Base-by-base conservation (phyloP, 2,113 vertebrate species). In the Motacilla alba region DNA sequence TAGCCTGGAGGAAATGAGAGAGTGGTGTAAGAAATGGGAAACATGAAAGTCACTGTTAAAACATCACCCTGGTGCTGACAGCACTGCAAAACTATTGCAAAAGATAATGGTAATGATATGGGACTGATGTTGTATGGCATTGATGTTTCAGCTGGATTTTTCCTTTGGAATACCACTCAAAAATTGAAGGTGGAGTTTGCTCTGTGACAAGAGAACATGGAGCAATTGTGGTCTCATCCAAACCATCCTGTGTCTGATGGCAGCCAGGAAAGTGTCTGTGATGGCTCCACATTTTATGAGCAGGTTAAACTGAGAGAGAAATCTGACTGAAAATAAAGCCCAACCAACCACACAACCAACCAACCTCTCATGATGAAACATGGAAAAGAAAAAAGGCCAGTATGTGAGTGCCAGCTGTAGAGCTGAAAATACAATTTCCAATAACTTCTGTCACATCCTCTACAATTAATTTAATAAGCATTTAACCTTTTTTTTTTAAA, bases 121-220 rank as follows among this genome's bases (percentile, higher is more conserved):
- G 11, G 69, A 8, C 37, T 9, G 35, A 35, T 35, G 11, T 9
- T 1, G 2, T 0, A 0, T 22, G 14, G 7, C n/a, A 16, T 13
- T 83, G 84, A 8, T 7, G 19, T 44, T 47, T 9, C 28, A 58
- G 7, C 1, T 10, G 30, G 47, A 35, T 20, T 94, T 83, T 78
- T 52, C 33, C 87, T 83, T 75, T 13, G 41, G 13, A 84, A 82
- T 21, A 4, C 0, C 4, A 19, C 8, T 33, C 66, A 52, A 53
- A 64, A 62, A 49, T 21, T 35, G 63, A 86, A 73, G 37, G 41
- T 60, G 46, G 37, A 37, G 8, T 78, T 80, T 81, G 18, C 16
- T 63, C 23, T 73, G 19, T 43, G 39, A 17, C 26, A 46, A 67
- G 41, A 77, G 18, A 78, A 55, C 3, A 50, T 24, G 33, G 35